These are phyloP conservation scores for Scaptomyza cyrtandrae DNA, from an alignment of 2,888 invertebrate genomes.

Conservation along the genomic window DNA sequence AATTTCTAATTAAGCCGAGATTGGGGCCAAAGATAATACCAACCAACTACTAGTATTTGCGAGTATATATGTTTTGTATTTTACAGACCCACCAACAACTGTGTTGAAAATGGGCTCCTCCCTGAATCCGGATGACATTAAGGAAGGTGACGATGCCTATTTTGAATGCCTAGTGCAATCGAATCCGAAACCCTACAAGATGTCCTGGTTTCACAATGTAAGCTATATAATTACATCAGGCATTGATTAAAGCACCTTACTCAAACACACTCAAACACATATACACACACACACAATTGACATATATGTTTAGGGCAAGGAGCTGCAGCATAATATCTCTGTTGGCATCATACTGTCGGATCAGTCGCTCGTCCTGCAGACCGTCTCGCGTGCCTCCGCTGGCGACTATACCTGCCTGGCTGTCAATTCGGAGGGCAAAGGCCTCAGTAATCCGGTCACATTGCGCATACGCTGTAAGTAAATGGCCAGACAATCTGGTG, in stretches of 20 bases:
- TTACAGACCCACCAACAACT: constrained; percentile 92
- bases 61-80: constrained; percentile 67
- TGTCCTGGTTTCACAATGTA: constrained; percentile 95
- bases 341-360: constrained; percentile 94
- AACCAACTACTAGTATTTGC: background rate
- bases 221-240: constrained; percentile 85
- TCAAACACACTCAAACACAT: constrained; percentile 4
- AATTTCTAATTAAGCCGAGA: constrained; percentile 52
- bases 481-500: constrained; percentile 42
- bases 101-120: constrained; percentile 93
- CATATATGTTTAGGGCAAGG: constrained; percentile 87
- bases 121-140: constrained; percentile 93
- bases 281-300: background rate
- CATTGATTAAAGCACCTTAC: constrained; percentile 17
- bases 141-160: constrained; percentile 95
- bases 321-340: constrained; percentile 92
- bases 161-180: constrained; percentile 94
- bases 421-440: constrained; percentile 93
- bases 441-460: constrained; percentile 89
- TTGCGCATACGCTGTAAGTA: constrained; percentile 90
- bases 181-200: constrained; percentile 93
- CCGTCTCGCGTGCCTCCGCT: constrained; percentile 92
- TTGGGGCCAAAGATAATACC: constrained; percentile 18
- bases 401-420: constrained; percentile 95
- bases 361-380: constrained; percentile 93